These are phyloP conservation scores for Luscinia luscinia DNA, from an alignment of 2,797 vertebrate genomes.

Conservation along the genomic window DNA sequence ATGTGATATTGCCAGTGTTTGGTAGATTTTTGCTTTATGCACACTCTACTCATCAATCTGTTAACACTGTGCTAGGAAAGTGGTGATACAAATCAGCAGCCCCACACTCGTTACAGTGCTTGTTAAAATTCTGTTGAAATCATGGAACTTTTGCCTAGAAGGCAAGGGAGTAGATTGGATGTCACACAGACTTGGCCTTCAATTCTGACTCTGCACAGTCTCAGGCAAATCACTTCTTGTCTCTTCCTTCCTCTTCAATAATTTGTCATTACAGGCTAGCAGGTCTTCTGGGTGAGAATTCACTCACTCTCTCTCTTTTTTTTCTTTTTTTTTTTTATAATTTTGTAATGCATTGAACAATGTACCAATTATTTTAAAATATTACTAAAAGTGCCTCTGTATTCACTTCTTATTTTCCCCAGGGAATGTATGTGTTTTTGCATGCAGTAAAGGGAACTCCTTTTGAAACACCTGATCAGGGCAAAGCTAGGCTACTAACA, in stretches of 20 bases:
- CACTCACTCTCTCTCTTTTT: background rate
- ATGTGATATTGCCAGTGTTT: background rate
- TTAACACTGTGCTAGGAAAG: background rate
- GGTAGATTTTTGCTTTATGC: background rate
- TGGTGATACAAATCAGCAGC: background rate
- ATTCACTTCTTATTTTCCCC: constrained; percentile 25
- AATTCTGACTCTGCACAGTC: background rate
- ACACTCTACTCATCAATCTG: background rate
- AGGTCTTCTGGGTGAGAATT: background rate
- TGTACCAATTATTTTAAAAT: background rate
- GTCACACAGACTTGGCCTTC: background rate
- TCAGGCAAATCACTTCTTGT: background rate
- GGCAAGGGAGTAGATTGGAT: background rate
- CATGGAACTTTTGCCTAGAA: background rate
- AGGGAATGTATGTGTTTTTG: constrained; percentile 99
- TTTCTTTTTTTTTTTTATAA: background rate
- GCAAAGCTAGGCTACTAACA: constrained; percentile 93
- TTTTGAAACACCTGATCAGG: constrained; percentile 97
- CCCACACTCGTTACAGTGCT: background rate
- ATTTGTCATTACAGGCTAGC: background rate
- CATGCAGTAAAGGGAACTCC: constrained; percentile 97
- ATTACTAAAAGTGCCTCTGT: background rate
- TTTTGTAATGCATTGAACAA: background rate
- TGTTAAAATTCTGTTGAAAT: background rate
- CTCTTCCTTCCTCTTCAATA: background rate